Evolutionary conservation across 2,797 vertebrate genomes (phyloP), one percentile per base, ranked within the genome.

Genomic region (Coregonus sp.): DNA sequence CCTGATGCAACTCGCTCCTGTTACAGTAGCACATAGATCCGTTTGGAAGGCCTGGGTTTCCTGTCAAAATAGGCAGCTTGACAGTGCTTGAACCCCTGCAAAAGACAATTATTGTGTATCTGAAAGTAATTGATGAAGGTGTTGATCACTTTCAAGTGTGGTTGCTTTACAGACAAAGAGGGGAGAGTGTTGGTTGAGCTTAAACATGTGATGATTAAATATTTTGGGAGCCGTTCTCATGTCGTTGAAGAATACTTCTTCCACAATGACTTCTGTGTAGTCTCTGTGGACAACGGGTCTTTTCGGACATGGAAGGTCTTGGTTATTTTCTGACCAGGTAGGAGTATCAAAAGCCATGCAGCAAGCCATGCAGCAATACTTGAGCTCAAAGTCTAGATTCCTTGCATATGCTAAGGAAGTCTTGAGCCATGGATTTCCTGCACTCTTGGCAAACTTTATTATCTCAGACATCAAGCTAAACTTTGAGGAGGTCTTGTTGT

Each of bases 101-200:
- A 85, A 90, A 94, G 61, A 94, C 96, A 82, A 96, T 97, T 95
- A 87, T 95, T 73, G 87, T 96, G 3, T 96, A 96, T 82, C 78
- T 96, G 77, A 95, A 91, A 92, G 89, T 88, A 74, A 86, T 37
- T 18, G 85, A 93, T 72, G 86, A 89, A 11, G 87, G 81, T 5
- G 54, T 73, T 33, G 94, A 94, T 82, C 88, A 91, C 37, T 87
- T 94, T 77, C 25, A 25, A 25, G 25, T 25, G 25, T 84, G 96
- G 95, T 0, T 96, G 95, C 76, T 95, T 97, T 86, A 75, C 92
- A 83, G 93, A 96, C 86, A 94, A 88, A 85, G 83, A 85, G 0
- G 95, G 96, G 9, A 92, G 79, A 0, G 89, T 96, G 75, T 89
- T 97, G 83, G 94, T 92, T 78, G 95, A 96, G 82, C 80, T 96